Conservation (phyloP, 2,888 invertebrate genomes). For the Celastrina argiolus region DNA sequence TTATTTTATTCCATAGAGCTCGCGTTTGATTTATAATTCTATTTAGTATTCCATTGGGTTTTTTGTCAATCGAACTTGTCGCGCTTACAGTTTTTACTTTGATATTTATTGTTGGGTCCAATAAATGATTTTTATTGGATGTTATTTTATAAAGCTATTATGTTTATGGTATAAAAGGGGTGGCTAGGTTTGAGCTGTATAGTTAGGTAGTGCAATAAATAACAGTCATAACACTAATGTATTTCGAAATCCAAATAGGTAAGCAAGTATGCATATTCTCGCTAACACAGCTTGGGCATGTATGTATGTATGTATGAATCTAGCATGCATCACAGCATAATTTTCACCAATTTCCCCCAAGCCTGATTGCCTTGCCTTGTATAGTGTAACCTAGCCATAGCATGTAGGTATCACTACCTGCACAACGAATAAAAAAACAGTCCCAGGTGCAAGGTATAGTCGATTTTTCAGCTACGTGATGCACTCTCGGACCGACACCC, state of each 20-base stretch:
- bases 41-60: conserved; percentile 58
- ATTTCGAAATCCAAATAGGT: background rate
- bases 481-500: conserved; percentile 26
- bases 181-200: background rate
- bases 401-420: background rate
- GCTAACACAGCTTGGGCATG: too few species aligned
- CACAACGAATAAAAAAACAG: conserved; percentile 23
- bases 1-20: conserved; percentile 46
- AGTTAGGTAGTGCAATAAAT: background rate
- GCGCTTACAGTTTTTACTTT: conserved; percentile 44
- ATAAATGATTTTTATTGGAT: conserved; percentile 17
- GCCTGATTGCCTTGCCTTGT: too few species aligned
- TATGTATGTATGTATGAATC: too few species aligned
- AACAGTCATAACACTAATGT: background rate
- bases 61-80: conserved; percentile 41
- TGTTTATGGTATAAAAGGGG: background rate
- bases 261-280: too few species aligned
- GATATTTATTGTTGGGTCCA: conserved; percentile 20
- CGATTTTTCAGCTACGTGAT: conserved; percentile 32
- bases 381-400: background rate
- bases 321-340: too few species aligned
- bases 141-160: background rate
- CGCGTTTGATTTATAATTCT: conserved; percentile 67
- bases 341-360: too few species aligned
- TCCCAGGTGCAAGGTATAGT: conserved; percentile 25